These are phyloP conservation scores for Anser brachyrhynchus DNA, from an alignment of 2,113 vertebrate genomes.

Conservation along the genomic window DNA sequence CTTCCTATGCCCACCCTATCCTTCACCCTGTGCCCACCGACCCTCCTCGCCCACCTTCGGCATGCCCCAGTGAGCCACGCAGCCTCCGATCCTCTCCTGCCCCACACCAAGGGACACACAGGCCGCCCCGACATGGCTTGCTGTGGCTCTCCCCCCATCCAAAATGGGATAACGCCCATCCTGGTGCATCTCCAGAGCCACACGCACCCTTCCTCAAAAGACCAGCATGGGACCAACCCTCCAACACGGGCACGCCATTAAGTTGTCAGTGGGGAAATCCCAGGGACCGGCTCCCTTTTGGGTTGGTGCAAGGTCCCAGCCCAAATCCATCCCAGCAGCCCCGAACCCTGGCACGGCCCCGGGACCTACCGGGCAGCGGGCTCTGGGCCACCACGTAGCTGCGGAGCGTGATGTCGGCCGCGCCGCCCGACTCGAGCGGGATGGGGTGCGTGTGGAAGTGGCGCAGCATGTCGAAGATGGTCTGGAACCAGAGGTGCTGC, in stretches of 20 bases:
- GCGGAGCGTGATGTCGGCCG: slow-evolving; percentile 93
- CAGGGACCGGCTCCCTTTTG: background rate
- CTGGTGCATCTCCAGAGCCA: background rate
- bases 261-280: background rate
- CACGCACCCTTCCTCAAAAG: rapidly evolving
- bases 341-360: rapidly evolving
- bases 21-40: background rate
- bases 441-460: slow-evolving; percentile 97
- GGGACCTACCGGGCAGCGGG: slow-evolving; percentile 77
- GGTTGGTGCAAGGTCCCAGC: rapidly evolving
- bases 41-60: background rate
- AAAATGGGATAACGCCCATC: rapidly evolving
- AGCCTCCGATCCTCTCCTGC: background rate
- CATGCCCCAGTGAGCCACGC: background rate
- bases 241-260: background rate
- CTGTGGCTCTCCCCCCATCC: rapidly evolving
- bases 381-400: slow-evolving; percentile 91
- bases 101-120: background rate
- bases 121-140: background rate
- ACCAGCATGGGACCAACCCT: background rate
- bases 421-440: slow-evolving; percentile 93
- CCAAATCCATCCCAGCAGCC: background rate
- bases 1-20: background rate
- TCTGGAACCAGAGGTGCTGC: slow-evolving; percentile 98
- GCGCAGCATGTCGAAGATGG: slow-evolving; percentile 94